phyloP scores from a whole-genome alignment of 2,888 invertebrate species.

The Actias luna region DNA sequence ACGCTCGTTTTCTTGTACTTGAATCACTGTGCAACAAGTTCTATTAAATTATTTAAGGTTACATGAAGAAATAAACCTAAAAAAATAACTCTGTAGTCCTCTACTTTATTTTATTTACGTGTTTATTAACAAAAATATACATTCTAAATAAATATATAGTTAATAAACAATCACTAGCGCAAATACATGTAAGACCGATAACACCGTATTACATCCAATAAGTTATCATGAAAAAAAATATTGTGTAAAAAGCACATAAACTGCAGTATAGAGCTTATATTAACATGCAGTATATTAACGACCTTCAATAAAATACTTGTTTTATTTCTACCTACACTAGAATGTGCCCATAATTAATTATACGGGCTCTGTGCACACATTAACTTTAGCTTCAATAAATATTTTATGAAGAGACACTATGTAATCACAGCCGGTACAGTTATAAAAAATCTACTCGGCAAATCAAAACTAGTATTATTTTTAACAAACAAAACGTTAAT shows the following conservation, averaged over 20 bases:
- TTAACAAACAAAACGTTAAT: slow-evolving; percentile 6
- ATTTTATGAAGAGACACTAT: slow-evolving; percentile 13
- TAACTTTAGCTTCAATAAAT: slow-evolving; percentile 16
- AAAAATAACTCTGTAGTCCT: no score
- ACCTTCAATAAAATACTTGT: slow-evolving; percentile 18
- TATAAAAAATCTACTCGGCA: not conserved
- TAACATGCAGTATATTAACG: slow-evolving; percentile 1
- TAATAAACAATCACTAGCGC: not conserved
- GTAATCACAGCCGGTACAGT: slow-evolving; percentile 5
- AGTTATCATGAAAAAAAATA: not conserved
- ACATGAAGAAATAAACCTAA: no score
- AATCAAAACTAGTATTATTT: not conserved
- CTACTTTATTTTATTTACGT: no score
- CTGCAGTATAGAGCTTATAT: no score
- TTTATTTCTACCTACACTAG: slow-evolving; percentile 16
- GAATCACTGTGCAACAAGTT: no score
- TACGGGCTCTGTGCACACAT: slow-evolving; percentile 7
- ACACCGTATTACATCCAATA: not conserved
- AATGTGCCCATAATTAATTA: slow-evolving; percentile 18
- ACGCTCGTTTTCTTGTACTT: no score
- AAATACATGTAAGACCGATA: not conserved
- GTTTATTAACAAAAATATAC: no score
- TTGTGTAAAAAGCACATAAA: not conserved
- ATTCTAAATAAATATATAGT: not conserved
- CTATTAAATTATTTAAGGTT: no score